Evolutionary conservation across 2,113 vertebrate genomes (phyloP), one percentile per base, ranked within the genome.

Genomic region (Boleophthalmus pectinirostris): DNA sequence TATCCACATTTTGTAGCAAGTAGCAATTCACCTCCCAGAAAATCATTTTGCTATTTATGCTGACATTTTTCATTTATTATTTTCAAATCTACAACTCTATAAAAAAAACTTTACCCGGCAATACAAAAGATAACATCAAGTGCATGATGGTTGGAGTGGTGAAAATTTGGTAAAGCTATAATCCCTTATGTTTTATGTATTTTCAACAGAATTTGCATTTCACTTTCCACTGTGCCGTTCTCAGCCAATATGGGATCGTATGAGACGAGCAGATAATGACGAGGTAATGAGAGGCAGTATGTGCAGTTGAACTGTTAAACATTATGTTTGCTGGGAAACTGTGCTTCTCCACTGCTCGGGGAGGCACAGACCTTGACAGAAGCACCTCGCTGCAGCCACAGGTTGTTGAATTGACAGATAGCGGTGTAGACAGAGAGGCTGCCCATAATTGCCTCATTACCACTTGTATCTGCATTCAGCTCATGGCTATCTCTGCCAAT

Each of bases 331-430:
- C 21, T 18, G 60, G 70, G 57, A 79, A 4, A 68, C 61, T n/a
- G 9, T 75, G 65, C 9, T 57, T 82, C 63, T 74, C 20, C 54
- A 14, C 58, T 23, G 72, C 69, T 66, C 0, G 35, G 60, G 64
- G 70, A 80, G 73, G 68, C 80, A 70, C 38, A 25, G 75, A 70
- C 76, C 72, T 71, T 12, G 77, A 77, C 76, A 71, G 72, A 84
- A 79, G 72, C 61, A 73, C 73, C 75, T 78, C 38, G 23, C 64
- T 54, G 75, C 75, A 84, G 87, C 90, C 75, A 92, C 90, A 92
- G 88, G 89, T 90, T 90, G 89, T 85, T 82, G 84, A 83, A 82
- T 72, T 84, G 84, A 83, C 81, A 88, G 85, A 89, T 87, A 84
- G 85, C 70, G 56, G 23, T 70, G 80, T 68, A 80, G 86, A 86